Percentiles rank a stretch among this genome's conserved stretches.
Evolutionary conservation across 1,140 invertebrate genomes (phyloP).

Genomic region (Steinernema feltiae): DNA sequence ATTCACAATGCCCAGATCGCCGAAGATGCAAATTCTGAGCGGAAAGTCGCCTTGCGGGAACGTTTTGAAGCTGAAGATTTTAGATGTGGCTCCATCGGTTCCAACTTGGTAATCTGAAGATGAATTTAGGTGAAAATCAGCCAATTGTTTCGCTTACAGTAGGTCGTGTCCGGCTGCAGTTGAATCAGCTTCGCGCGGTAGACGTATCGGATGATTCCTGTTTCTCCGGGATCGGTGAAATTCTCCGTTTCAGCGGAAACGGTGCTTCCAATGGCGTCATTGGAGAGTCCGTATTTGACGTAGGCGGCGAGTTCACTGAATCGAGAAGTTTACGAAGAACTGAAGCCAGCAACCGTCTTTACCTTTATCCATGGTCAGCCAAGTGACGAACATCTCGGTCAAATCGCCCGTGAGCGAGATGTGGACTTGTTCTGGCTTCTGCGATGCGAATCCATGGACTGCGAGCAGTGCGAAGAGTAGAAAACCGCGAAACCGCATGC

Average conservation of each 20-base stretch:
- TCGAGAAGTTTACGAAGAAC: not conserved
- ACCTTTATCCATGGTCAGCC: not conserved
- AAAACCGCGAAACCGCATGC: no score
- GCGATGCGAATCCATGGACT: no score
- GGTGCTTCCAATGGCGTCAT: not conserved
- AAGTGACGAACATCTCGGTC: not conserved
- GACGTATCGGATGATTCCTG: not conserved
- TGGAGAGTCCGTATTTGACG: not conserved
- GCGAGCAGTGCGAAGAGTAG: no score
- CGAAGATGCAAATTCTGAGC: not conserved
- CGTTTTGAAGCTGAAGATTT: not conserved
- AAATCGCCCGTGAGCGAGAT: not conserved
- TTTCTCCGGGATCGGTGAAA: not conserved
- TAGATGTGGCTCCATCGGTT: not conserved
- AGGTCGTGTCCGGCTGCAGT: not conserved
- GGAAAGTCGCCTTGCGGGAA: not conserved
- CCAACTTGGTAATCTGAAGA: not conserved
- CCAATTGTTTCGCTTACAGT: not conserved
- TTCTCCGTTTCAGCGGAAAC: not conserved
- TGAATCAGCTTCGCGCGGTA: not conserved
- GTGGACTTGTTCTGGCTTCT: not conserved
- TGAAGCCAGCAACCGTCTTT: not conserved
- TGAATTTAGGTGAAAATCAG: not conserved
- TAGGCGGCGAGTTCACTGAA: not conserved
- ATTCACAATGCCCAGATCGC: not conserved